A percentile compares a stretch with the other conserved stretches of the same genome.
Conservation (phyloP, 2,797 vertebrate genomes). For the Neostethus bicornis region DNA sequence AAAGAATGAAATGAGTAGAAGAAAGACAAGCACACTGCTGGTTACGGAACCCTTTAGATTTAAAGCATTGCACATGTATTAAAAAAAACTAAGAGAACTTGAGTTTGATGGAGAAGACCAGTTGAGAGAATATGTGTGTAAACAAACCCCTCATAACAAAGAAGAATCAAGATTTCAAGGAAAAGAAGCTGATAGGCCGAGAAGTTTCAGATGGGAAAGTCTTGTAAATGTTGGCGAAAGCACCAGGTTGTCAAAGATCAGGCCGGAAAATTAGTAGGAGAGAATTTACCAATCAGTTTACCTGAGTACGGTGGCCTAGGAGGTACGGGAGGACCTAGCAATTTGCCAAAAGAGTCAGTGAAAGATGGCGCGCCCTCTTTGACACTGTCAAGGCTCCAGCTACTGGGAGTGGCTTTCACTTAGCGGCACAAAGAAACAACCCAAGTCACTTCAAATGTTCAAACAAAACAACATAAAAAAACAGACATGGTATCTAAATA, state of each 20-base stretch:
- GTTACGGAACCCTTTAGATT: constrained; percentile 38
- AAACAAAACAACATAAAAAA: constrained; percentile 34
- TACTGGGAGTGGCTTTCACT: constrained; percentile 92
- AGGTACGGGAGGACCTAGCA: constrained; percentile 92
- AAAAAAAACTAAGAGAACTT: constrained; percentile 47
- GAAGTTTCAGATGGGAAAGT: constrained; percentile 19
- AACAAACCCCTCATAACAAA: constrained; percentile 3
- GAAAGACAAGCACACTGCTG: constrained; percentile 31
- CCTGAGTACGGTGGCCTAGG: constrained; percentile 93
- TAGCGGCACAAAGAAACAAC: constrained; percentile 74
- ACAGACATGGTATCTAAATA: constrained; percentile 5
- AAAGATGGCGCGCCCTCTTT: constrained; percentile 86
- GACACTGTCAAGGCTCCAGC: constrained; percentile 97
- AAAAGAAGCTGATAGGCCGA: constrained; percentile 35
- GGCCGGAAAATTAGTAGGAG: constrained; percentile 60
- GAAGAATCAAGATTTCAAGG: constrained; percentile 11
- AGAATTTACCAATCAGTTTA: constrained; percentile 67
- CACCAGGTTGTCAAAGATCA: constrained; percentile 59
- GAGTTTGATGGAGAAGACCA: constrained; percentile 19
- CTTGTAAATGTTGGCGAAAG: constrained; percentile 12
- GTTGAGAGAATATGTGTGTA: constrained; percentile 26
- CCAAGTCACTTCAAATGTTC: constrained; percentile 45
- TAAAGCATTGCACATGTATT: constrained; percentile 52
- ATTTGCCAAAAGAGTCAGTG: constrained; percentile 87
- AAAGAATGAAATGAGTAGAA: constrained; percentile 2